Conservation (phyloP, 2,888 invertebrate species). For the Drosophila fungiperda region DNA sequence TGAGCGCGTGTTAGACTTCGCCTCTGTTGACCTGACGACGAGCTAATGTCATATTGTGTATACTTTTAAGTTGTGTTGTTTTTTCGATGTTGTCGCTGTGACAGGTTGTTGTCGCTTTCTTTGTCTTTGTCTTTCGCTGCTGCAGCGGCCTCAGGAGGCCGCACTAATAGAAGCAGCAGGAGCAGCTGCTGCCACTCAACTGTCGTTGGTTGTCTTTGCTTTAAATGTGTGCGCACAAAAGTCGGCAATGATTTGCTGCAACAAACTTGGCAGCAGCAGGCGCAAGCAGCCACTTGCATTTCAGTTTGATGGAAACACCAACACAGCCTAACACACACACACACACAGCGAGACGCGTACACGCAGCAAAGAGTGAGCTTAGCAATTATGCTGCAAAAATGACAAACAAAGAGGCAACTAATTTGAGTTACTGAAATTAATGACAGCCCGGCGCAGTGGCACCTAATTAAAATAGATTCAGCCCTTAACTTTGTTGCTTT, state of each 20-base stretch:
- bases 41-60: constrained; percentile 71
- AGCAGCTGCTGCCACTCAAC: constrained; percentile 75
- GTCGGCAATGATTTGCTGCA: constrained; percentile 80
- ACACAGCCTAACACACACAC: constrained; percentile 15
- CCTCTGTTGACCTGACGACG: constrained; percentile 55
- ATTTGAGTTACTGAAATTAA: constrained; percentile 64
- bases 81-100: constrained; percentile 49
- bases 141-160: constrained; percentile 25
- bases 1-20: constrained; percentile 7
- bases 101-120: constrained; percentile 72
- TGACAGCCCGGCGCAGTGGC: constrained; percentile 56
- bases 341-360: constrained; percentile 16
- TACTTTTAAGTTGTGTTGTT: constrained; percentile 40
- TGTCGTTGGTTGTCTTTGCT: constrained; percentile 52
- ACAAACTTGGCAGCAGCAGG: constrained; percentile 46
- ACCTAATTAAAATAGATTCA: constrained; percentile 24
- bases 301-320: constrained; percentile 38
- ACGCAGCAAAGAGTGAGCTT: constrained; percentile 25
- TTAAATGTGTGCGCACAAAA: constrained; percentile 80
- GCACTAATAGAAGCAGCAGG: constrained; percentile 4
- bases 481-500: neutral
- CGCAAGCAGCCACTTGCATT: constrained; percentile 33
- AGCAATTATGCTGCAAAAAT: constrained; percentile 44
- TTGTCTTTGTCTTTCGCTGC: constrained; percentile 59
- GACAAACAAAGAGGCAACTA: constrained; percentile 64